Base-by-base conservation (phyloP, 2,888 invertebrate genomes). In the Sminthurides aquaticus region DNA sequence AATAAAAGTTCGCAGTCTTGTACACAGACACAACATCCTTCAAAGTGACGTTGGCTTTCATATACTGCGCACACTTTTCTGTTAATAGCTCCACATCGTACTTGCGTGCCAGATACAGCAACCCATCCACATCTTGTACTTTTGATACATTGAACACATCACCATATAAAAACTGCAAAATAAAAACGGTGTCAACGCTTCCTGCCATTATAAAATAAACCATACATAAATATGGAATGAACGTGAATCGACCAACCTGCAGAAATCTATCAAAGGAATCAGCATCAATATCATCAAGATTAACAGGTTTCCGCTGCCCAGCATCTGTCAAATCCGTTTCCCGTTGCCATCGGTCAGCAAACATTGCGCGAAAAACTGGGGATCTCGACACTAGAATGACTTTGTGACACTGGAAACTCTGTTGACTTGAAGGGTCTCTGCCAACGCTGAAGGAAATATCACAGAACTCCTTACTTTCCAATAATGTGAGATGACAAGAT, bases 391-490 rank as follows among this genome's bases (percentile, higher is more conserved):
- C 27, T 3, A 56, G 56, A 15, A 56, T 26, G 26, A 56, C 5
- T n/a, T 25, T 56, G 56, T 56, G 56, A 52, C 52, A 52, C 20
- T 52, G 8, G 20, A 52, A 52, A 5, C 20, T 8, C 52, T 15
- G 18, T 52, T 52, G 52, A 52, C 52, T 15, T 8, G 20, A 52
- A 8, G 5, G 5, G 5, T 52, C 52, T 22, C 52, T 8, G 5
- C 52, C 52, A 52, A 52, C 52, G 5, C 5, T 5, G 20, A 52
- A 52, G 5, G 52, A 15, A 20, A 52, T 8, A 20, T 52, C 52
- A 52, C 20, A 15, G 20, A 52, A 52, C 20, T 52, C 52, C 52
- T 52, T 52, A 20, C 52, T 52, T 52, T 52, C 52, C 52, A 52
- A 20, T 20, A 52, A 20, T 20, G 18, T 20, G 5, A 52, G 52